A percentile compares a stretch with the other conserved stretches of the same genome.
Conservation (phyloP, 2,113 vertebrate species). For the Rhinolophus sinicus region DNA sequence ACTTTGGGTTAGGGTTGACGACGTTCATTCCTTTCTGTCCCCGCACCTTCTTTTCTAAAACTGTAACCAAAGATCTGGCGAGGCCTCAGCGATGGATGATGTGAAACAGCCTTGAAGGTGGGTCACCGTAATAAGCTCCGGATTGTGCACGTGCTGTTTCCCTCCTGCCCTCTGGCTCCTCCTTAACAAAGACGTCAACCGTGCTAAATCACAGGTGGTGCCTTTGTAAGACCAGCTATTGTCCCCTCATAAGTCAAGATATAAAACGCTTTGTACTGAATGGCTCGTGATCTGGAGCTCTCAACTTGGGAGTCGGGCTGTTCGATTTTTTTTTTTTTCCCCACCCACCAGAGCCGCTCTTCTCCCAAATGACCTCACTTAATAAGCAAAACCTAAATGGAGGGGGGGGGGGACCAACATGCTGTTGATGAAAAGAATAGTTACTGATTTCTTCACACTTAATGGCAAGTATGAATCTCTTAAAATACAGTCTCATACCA, state of each 20-base stretch:
- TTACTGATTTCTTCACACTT: slow-evolving; percentile 81
- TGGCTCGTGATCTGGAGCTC: slow-evolving; percentile 33
- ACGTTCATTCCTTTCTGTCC: background rate
- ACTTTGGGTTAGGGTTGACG: background rate
- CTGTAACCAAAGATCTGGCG: background rate
- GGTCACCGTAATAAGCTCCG: background rate
- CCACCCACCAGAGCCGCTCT: slow-evolving; percentile 34
- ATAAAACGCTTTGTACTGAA: slow-evolving; percentile 59
- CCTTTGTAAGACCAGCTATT: slow-evolving; percentile 62
- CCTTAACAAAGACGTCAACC: slow-evolving; percentile 72
- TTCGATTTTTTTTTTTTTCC: background rate
- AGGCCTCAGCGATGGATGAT: background rate
- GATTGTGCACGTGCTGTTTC: slow-evolving; percentile 37
- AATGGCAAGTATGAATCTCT: slow-evolving; percentile 75
- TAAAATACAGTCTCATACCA: slow-evolving; percentile 71
- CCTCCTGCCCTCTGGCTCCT: background rate
- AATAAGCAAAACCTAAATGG: slow-evolving; percentile 76
- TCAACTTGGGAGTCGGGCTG: slow-evolving; percentile 64
- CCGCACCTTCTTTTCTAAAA: background rate
- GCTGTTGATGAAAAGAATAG: slow-evolving; percentile 79
- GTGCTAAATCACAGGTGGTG: slow-evolving; percentile 72
- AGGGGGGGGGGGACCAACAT: background rate
- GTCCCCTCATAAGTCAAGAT: slow-evolving; percentile 70
- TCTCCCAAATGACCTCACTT: slow-evolving; percentile 71
- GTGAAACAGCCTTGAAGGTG: background rate